Evolutionary conservation across 2,113 vertebrate genomes (phyloP), one percentile per base, ranked within the genome.

Genomic region (Carlito syrichta): DNA sequence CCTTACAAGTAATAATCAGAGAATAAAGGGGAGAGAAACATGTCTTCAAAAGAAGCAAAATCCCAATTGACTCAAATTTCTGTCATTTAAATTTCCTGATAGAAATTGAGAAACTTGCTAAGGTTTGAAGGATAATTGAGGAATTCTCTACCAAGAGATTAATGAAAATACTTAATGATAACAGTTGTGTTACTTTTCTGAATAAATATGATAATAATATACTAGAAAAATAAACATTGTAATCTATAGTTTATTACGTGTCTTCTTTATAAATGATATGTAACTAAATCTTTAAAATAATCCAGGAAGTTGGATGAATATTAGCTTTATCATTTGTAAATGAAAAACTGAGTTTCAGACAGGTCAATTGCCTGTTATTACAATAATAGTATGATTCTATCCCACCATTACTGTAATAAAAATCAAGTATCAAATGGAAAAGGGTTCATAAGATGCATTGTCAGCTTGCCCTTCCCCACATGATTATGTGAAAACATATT

Each of bases 201-300:
- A 17, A 63, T 60, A 86, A 79, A 56, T 3, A 71, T 83, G 35
- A 83, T 86, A 68, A 52, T 69, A 86, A 95, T 45, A 22, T 16
- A 43, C 35, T 43, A 54, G 11, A 91, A 92, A 93, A 86, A 73
- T 86, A 96, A 89, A 68, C 69, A 83, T 63, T 88, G 6, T 38
- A 69, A 89, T 81, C 30, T 40, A 50, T 10, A 35, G 7, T 50
- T 85, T 45, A 85, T 86, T 84, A 20, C 10, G 7, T 38, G 13
- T 38, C 22, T 66, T 30, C 19, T 68, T 93, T 50, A 52, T 78
- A 30, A 81, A 78, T 6, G 17, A 69, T 79, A 50, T 76, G 40
- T 43, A 56, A 79, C 50, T 62, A 95, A 86, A 92, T 17, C 20
- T 23, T 91, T 68, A 89, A 89, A 94, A 83, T 5, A 71, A 86